Conservation (phyloP, 2,888 invertebrate species). For the Neoaliturus tenellus region DNA sequence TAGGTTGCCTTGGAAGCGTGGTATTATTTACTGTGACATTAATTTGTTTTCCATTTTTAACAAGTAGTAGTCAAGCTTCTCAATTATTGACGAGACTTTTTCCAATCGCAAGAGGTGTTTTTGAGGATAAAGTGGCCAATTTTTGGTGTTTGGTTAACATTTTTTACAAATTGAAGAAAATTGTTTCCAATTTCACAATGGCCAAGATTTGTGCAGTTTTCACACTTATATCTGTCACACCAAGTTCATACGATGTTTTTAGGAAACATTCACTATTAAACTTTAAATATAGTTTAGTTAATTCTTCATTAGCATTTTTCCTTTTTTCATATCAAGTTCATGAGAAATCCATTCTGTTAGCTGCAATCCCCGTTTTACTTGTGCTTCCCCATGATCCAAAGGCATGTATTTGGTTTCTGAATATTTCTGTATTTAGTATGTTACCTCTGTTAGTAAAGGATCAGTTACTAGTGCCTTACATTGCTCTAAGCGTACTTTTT, state of each 20-base stretch:
- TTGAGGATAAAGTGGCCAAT: slow-evolving; percentile 99
- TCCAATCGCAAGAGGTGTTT: slow-evolving; percentile 94
- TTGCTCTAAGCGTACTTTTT: neutral
- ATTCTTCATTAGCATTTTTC: slow-evolving; percentile 93
- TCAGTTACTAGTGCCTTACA: slow-evolving; percentile 79
- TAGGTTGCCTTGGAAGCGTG: slow-evolving; percentile 72
- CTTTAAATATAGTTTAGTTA: slow-evolving; percentile 85
- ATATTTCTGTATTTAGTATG: slow-evolving; percentile 90
- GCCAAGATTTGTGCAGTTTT: slow-evolving; percentile 81
- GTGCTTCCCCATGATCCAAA: slow-evolving; percentile 85
- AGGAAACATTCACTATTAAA: slow-evolving; percentile 80
- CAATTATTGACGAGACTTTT: slow-evolving; percentile 89
- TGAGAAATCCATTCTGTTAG: slow-evolving; percentile 95
- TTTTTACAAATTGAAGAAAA: slow-evolving; percentile 86
- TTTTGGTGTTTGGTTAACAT: slow-evolving; percentile 96
- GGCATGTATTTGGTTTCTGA: slow-evolving; percentile 86
- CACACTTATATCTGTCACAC: slow-evolving; percentile 79
- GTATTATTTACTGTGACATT: slow-evolving; percentile 82
- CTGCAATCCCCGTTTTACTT: slow-evolving; percentile 85
- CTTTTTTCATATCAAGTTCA: slow-evolving; percentile 99
- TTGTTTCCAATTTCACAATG: slow-evolving; percentile 80
- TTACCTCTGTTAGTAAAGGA: slow-evolving; percentile 91
- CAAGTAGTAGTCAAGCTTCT: slow-evolving; percentile 72
- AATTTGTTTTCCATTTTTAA: slow-evolving; percentile 90
- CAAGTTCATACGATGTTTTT: slow-evolving; percentile 82